phyloP scores from a whole-genome alignment of 2,888 invertebrate genomes.

The Ectemnius cavifrons region DNA sequence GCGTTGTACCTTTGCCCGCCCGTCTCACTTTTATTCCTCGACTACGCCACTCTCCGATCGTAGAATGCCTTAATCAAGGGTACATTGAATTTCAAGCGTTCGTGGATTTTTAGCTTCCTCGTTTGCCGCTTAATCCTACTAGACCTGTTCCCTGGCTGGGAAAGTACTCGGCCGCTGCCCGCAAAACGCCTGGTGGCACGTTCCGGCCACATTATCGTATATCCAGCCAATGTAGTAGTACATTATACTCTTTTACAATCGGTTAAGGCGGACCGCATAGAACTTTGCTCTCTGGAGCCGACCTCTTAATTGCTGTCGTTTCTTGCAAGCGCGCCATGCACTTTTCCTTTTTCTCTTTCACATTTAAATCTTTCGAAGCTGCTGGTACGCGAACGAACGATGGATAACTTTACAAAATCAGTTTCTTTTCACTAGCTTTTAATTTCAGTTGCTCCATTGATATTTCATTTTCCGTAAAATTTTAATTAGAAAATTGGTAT shows the following conservation, averaged over 20 bases:
- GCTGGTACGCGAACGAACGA: too few relatives aligned
- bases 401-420: too few relatives aligned
- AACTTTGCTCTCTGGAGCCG: slow-evolving; percentile 11
- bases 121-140: slow-evolving; percentile 21
- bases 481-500: too few relatives aligned
- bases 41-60: background rate
- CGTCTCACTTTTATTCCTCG: too few relatives aligned
- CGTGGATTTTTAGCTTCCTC: slow-evolving; percentile 30
- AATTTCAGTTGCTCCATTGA: too few relatives aligned
- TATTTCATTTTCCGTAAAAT: too few relatives aligned
- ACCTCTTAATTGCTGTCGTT: too few relatives aligned
- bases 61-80: slow-evolving; percentile 38
- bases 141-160: slow-evolving; percentile 29
- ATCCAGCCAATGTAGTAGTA: slow-evolving; percentile 36
- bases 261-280: slow-evolving; percentile 16
- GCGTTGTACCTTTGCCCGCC: too few relatives aligned
- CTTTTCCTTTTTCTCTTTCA: too few relatives aligned
- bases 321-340: too few relatives aligned
- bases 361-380: too few relatives aligned
- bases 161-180: slow-evolving; percentile 11
- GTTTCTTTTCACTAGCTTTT: too few relatives aligned
- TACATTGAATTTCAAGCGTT: slow-evolving; percentile 36
- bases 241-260: slow-evolving; percentile 36
- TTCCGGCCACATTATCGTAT: slow-evolving; percentile 39
- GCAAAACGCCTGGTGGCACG: slow-evolving; percentile 23